phyloP scores from a whole-genome alignment of 2,888 invertebrate genomes.

The Cyaniris semiargus region DNA sequence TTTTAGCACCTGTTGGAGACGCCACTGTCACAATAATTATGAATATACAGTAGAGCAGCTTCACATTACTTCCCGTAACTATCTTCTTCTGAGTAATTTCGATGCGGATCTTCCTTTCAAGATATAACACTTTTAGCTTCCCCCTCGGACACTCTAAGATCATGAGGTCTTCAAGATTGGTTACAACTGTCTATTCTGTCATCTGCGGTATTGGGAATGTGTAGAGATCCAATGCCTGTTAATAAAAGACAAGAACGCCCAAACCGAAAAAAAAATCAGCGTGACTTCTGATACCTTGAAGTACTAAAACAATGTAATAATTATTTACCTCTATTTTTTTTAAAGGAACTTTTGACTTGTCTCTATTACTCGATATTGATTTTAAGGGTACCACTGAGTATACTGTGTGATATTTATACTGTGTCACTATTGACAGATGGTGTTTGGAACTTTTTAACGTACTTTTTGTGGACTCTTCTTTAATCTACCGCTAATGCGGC shows the following conservation, averaged over 20 bases:
- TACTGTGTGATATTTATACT: not conserved
- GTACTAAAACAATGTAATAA: not conserved
- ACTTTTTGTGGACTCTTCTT: slow-evolving; percentile 25
- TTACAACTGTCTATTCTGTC: no score
- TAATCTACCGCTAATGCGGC: slow-evolving; percentile 13
- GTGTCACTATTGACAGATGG: slow-evolving; percentile 8
- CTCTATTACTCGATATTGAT: not conserved
- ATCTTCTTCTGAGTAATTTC: no score
- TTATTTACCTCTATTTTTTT: no score
- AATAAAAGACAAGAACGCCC: no score
- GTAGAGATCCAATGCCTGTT: no score
- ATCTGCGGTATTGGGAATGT: no score
- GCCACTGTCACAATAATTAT: not conserved
- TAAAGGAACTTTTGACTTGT: not conserved
- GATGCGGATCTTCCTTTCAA: no score
- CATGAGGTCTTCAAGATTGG: no score
- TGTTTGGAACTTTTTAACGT: slow-evolving; percentile 27
- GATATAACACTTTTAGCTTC: no score
- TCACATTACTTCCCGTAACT: not conserved
- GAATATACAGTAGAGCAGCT: not conserved
- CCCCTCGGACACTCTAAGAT: no score
- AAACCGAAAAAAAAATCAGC: no score
- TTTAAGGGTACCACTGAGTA: not conserved
- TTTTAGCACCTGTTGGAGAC: slow-evolving; percentile 53
- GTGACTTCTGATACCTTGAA: not conserved